Evolutionary conservation across 2,113 vertebrate species (phyloP), one percentile per base, ranked within the genome.

Genomic region (Chaetorhynchus papuensis): DNA sequence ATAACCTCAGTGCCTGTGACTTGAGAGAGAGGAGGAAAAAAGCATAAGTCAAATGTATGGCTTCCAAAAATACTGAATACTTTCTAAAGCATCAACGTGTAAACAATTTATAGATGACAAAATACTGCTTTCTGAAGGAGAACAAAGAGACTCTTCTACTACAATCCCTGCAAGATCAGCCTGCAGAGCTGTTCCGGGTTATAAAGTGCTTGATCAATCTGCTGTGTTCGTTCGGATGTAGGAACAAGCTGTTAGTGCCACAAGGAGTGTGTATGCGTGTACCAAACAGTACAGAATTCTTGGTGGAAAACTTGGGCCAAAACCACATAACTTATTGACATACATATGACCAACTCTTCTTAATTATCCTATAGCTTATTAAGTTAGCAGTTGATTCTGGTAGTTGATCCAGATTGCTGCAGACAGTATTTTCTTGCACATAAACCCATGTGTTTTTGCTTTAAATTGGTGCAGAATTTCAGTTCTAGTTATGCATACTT

Each of bases 331-430:
- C 41, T 22, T 71, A 41, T 0, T 87, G 31, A 72, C 53, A 24
- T 56, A 70, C 37, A 13, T 61, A 87, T 0, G 16, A 93, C 50
- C 11, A 42, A 20, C 0, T 9, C 42, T 68, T 84, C 39, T 82
- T 93, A 87, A 57, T 89, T 89, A 72, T 76, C 52, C n/a, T n/a
- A 6, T 76, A 76, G 68, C 79, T 97, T 98, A 95, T 86, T 95
- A 95, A 97, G 64, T 86, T 97, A 96, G 76, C 64, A 87, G 50
- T 90, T 97, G 87, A 95, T 96, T 96, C 47, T 96, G 87, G 68
- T 97, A 89, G 85, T 94, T 87, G 70, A 94, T 97, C 77, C 94
- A 95, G 64, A 95, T 87, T 96, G 61, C 91, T 96, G 93, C 94
- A 96, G 87, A 60, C 52, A 89, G 1, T 94, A 80, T 96, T 96